A percentile compares a stretch with the other conserved stretches of the same genome.
Evolutionary conservation across 2,797 vertebrate genomes (phyloP).

Genomic region (Sebastes steindachneri): DNA sequence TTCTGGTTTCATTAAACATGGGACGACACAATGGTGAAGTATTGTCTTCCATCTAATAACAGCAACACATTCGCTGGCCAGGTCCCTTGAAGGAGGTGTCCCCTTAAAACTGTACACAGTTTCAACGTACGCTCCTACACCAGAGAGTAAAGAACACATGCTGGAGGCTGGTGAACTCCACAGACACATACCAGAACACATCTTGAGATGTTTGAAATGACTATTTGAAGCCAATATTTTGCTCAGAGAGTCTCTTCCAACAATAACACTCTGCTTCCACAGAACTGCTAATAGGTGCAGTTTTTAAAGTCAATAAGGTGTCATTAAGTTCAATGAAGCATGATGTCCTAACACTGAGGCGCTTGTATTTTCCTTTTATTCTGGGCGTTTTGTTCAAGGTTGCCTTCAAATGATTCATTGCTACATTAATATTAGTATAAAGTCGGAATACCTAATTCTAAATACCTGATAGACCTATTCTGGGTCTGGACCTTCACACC

Average conservation of each 20-base stretch:
- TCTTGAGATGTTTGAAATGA: constrained; percentile 11
- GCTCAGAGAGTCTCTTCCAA: constrained; percentile 23
- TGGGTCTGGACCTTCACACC: not conserved
- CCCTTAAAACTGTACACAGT: not conserved
- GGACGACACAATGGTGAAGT: not conserved
- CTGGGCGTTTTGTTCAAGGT: constrained; percentile 10
- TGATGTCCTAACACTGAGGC: constrained; percentile 1
- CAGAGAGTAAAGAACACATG: not conserved
- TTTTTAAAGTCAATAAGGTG: constrained; percentile 28
- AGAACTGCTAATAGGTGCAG: constrained; percentile 21
- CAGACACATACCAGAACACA: not conserved
- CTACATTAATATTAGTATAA: constrained; percentile 24
- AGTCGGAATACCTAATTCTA: not conserved
- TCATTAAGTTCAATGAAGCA: constrained; percentile 29
- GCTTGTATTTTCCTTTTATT: constrained; percentile 25
- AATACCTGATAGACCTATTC: constrained; percentile 20
- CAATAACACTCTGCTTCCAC: constrained; percentile 25
- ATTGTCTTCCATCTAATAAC: not conserved
- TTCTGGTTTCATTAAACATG: too few relatives aligned
- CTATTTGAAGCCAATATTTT: constrained; percentile 18
- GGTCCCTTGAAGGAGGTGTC: not conserved
- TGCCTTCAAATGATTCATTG: constrained; percentile 15
- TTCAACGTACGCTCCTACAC: not conserved
- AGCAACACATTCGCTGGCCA: not conserved
- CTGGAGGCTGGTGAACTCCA: not conserved